Evolutionary conservation across 2,888 invertebrate species (phyloP).

Genomic region (Artemia sp.): DNA sequence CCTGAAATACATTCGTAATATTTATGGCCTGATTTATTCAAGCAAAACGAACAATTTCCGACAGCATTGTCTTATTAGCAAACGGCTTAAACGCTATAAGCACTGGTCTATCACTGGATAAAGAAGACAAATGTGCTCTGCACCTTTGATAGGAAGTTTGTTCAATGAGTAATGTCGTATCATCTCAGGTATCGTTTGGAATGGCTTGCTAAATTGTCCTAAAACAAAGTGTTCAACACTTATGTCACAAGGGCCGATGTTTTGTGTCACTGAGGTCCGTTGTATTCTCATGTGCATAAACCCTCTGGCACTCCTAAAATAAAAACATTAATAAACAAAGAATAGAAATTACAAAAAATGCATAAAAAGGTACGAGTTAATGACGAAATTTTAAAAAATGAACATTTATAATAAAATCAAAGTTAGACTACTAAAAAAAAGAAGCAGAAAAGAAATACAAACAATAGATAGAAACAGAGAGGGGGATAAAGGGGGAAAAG

Average conservation of each 20-base stretch:
- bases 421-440: too few relatives aligned
- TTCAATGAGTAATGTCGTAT: constrained; percentile 82
- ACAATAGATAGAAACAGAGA: too few relatives aligned
- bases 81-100: constrained; percentile 32
- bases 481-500: too few relatives aligned
- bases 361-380: too few relatives aligned
- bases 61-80: too few relatives aligned
- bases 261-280: constrained; percentile 42
- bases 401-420: too few relatives aligned
- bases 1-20: too few relatives aligned
- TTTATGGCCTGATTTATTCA: too few relatives aligned
- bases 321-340: constrained; percentile 1
- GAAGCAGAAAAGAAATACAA: too few relatives aligned
- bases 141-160: constrained; percentile 80
- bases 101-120: constrained; percentile 78
- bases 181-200: constrained; percentile 81
- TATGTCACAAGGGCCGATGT: constrained; percentile 5
- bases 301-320: constrained; percentile 69
- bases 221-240: constrained; percentile 58
- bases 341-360: too few relatives aligned
- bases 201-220: constrained; percentile 82
- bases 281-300: constrained; percentile 96
- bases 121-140: constrained; percentile 86
- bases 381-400: too few relatives aligned
- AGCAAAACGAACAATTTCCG: too few relatives aligned